These are phyloP conservation scores for Catharus fuscescens DNA, from an alignment of 2,113 vertebrate genomes.

Conservation along the genomic window DNA sequence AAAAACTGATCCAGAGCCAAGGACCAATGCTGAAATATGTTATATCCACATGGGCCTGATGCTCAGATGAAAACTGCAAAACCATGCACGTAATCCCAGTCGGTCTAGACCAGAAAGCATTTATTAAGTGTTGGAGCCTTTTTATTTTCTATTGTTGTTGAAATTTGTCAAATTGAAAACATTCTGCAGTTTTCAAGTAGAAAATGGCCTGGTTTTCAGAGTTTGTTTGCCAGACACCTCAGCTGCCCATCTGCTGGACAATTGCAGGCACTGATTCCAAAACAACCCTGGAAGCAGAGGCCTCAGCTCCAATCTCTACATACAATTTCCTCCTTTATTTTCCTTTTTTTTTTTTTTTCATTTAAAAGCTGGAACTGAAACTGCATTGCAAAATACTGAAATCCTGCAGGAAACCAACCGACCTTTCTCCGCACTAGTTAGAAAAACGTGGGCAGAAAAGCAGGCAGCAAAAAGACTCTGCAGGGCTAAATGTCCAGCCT, in stretches of 20 bases:
- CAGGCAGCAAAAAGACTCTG: not conserved
- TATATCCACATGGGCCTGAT: not conserved
- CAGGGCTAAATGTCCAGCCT: not conserved
- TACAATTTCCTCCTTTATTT: not conserved
- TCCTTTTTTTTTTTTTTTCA: not conserved
- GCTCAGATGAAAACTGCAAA: not conserved
- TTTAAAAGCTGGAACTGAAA: conserved; percentile 9
- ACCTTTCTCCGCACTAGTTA: not conserved
- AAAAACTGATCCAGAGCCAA: not conserved
- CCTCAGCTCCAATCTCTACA: not conserved
- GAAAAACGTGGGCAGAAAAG: not conserved
- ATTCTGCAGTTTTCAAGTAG: not conserved
- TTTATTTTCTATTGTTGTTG: not conserved
- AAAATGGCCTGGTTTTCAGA: not conserved
- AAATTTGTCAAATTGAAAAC: not conserved
- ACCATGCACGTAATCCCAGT: not conserved
- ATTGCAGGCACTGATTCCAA: not conserved
- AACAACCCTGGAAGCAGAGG: not conserved
- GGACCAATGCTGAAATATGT: not conserved
- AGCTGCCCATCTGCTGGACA: not conserved
- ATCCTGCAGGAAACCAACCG: conserved; percentile 34
- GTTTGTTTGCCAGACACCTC: not conserved
- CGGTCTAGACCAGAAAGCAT: not conserved
- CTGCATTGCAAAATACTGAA: conserved; percentile 27
- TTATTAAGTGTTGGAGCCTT: not conserved